Evolutionary conservation across 2,113 vertebrate genomes (phyloP), one percentile per base, ranked within the genome.

Genomic region (Morone chrysops): DNA sequence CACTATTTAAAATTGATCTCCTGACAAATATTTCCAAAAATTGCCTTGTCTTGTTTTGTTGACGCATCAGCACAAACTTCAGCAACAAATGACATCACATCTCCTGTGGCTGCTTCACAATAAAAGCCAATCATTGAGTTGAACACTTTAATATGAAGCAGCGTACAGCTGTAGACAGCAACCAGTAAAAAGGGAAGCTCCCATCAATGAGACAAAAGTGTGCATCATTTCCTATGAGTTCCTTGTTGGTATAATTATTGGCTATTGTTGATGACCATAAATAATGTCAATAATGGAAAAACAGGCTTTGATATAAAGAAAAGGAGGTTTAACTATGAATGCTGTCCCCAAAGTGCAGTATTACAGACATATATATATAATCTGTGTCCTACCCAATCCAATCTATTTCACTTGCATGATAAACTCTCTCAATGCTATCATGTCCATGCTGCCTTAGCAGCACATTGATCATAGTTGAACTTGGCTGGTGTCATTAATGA

Each of bases 351-450:
- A 63, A 8, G 18, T 8, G 4, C 17, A 40, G 20, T 2, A n/a
- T 53, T 59, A 74, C 69, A 9, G 40, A 48, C 57, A 56, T 43
- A 71, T 56, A 71, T 56, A 31, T 31, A 31, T 31, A 7, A n/a
- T 20, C 12, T 36, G 10, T 36, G 5, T 51, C 45, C 8, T 8
- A 40, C 11, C 69, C 31, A 22, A 16, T 36, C 36, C 47, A 20
- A 10, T 53, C 48, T 13, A 12, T 51, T 1, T 54, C 20, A 4
- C 60, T 56, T 63, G 43, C 31, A 47, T 57, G 22, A 47, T 43
- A 14, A 4, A 56, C 12, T 45, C 25, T 38, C 38, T 31, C 18
- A 56, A 70, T 69, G 4, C 47, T 20, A 31, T 20, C 13, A 2
- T 54, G 9, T 38, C 62, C 5, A 1, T 53, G 41, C 18, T 57